Base-by-base conservation (phyloP, 2,113 vertebrate genomes). In the Pangasianodon hypophthalmus region DNA sequence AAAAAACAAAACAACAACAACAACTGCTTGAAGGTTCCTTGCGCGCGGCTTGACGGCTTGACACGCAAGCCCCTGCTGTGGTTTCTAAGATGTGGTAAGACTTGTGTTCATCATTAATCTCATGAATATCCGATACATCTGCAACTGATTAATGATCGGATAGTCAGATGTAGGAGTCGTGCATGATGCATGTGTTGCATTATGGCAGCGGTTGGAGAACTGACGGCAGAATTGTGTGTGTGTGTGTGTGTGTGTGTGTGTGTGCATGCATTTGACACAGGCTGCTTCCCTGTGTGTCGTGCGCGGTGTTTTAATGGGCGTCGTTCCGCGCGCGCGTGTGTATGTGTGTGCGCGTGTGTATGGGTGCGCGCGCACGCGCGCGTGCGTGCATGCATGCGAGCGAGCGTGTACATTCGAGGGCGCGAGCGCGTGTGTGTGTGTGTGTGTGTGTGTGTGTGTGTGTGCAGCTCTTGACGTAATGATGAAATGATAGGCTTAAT, bases 251-350 rank as follows among this genome's bases (percentile, higher is more conserved):
- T 29, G 87, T n/a, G 58, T 24, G 75, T 3, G 58, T 6, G 80
- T 9, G 87, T 9, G 44, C 2, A 41, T 24, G 67, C 67, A 73
- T 91, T 90, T 86, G 90, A 91, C 87, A 85, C 88, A 85, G 87
- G 84, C 90, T 92, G 92, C 84, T 88, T 91, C 82, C 37, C 79
- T 60, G 84, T 62, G 88, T 88, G 60, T 71, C 91, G 90, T 91
- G 90, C 88, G 84, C 75, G 84, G 90, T 91, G 88, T 92, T 92
- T 91, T 92, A 92, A 92, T 90, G 90, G 92, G 92, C 88, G 92
- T 92, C 90, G 90, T 73, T 90, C 90, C 77, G 64, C 60, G 21
- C 4, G 79, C 46, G 44, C 52, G 88, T 41, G 87, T 37, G 64
- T 32, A 11, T 9, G 24, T 52, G 67, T 69, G 83, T 64, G 83